Percentiles rank a stretch among this genome's conserved stretches.
These are phyloP conservation scores for Caretta caretta DNA, from an alignment of 2,113 vertebrate genomes.

Conservation along the genomic window DNA sequence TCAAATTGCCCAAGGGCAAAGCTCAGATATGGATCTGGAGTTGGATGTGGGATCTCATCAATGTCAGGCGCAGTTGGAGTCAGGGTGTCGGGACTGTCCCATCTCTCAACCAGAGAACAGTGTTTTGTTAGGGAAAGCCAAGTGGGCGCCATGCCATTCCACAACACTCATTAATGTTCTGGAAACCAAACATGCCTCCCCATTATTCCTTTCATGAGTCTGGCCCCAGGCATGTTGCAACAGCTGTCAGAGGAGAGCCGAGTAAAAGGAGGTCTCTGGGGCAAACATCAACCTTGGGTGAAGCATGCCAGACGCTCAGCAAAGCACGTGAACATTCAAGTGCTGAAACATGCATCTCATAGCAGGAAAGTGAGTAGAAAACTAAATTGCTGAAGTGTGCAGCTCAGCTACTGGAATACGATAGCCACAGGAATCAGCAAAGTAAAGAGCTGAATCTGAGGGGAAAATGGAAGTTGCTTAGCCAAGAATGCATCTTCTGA, in stretches of 20 bases:
- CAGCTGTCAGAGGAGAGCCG: background rate
- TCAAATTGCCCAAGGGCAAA: rapidly evolving
- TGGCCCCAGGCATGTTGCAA: background rate
- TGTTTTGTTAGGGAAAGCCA: background rate
- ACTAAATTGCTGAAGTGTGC: background rate
- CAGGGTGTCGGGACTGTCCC: background rate
- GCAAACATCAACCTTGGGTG: rapidly evolving
- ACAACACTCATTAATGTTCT: background rate
- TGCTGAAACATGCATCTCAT: background rate
- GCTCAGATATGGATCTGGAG: rapidly evolving
- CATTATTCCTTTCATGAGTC: background rate
- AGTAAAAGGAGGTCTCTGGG: background rate
- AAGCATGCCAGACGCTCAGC: background rate
- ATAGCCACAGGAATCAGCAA: rapidly evolving
- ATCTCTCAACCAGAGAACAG: background rate
- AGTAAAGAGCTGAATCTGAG: rapidly evolving
- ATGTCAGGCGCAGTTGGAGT: background rate
- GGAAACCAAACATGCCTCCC: background rate
- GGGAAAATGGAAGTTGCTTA: background rate
- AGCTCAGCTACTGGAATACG: rapidly evolving
- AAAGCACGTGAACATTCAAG: background rate
- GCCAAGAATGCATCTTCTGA: rapidly evolving
- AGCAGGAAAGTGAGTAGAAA: background rate
- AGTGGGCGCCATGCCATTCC: background rate
- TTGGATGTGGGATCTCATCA: rapidly evolving